Base-by-base conservation (phyloP, 2,797 vertebrate genomes). In the Zonotrichia albicollis region DNA sequence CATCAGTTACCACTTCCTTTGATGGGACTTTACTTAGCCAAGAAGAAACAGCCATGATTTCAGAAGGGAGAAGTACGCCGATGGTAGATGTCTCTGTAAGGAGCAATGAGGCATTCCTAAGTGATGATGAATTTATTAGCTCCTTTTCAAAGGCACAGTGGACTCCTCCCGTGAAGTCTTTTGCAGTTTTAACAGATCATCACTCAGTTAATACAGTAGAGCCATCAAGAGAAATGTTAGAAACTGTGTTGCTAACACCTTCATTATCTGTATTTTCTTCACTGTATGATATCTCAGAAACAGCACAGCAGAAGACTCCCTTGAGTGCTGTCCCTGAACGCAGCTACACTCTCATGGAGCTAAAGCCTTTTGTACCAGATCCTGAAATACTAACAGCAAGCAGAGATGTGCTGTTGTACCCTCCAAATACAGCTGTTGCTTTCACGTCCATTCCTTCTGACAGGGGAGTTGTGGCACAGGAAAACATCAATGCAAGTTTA, bases 61-160 rank as follows among this genome's bases (percentile, higher is more conserved):
- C 94, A 73, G 93, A 67, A 57, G 93, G 75, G 64, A 96, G 57
- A 89, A 94, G 77, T 68, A 30, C 32, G 0, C 94, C 71, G 0
- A 50, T 64, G 74, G 93, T 90, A 23, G 91, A 90, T 19, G 72
- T 72, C 85, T 95, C 96, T 0, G 18, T 96, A 91, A 93, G 66
- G 15, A 97, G 96, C 91, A 97, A 93, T 4, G 97, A 97, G 66
- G 96, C 92, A 23, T 88, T 95, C 73, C 23, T 96, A 10, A 95
- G 84, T n/a, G 96, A 95, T 0, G 43, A 97, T 32, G 94, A 96
- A 67, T 98, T 97, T 95, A 92, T 97, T 79, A 98, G 96, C 93
- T 97, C 96, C 7, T 82, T 98, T 94, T 96, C 97, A 51, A 97
- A 98, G 68, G 71, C 87, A 53, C 96, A 72, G 55, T 96, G 97